Conservation (phyloP, 92 coral and sea anemone species). For the Phenganax subtilis region DNA sequence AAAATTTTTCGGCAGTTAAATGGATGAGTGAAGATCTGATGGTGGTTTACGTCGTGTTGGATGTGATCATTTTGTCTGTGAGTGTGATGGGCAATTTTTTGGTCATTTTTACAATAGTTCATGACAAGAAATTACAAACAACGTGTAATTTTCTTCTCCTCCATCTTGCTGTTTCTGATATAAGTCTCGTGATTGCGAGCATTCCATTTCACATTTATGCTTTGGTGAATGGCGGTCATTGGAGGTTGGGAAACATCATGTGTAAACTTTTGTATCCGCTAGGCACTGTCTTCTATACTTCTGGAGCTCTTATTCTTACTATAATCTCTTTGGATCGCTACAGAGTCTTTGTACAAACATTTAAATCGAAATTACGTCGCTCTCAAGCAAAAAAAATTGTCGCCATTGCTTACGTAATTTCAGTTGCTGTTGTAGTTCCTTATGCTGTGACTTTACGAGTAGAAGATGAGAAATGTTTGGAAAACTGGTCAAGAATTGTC, state of each 20-base stretch:
- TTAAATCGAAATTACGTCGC: constrained; percentile 11
- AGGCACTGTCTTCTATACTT: constrained; percentile 18
- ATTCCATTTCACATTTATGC: background rate
- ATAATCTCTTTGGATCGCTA: constrained; percentile 31
- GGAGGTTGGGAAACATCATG: background rate
- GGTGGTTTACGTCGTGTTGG: background rate
- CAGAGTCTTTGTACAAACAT: constrained; percentile 26
- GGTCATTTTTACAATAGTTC: constrained; percentile 13
- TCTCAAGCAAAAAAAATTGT: constrained; percentile 6
- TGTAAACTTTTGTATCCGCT: constrained; percentile 2
- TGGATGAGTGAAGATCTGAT: constrained; percentile 25
- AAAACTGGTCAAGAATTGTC: constrained; percentile 2
- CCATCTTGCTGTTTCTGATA: constrained; percentile 25
- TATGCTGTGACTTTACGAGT: background rate
- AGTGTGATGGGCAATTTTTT: constrained; percentile 20
- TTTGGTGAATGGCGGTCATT: background rate
- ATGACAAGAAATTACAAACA: constrained; percentile 16
- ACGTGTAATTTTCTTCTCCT: constrained; percentile 24
- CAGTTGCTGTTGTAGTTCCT: constrained; percentile 7
- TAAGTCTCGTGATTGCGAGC: background rate
- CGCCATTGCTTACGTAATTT: background rate
- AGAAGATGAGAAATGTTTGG: background rate
- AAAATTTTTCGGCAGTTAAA: background rate
- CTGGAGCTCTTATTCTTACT: constrained; percentile 15
- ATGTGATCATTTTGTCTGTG: constrained; percentile 7